A percentile compares a stretch with the other conserved stretches of the same genome.
Conservation (phyloP, 2,113 vertebrate species). For the Albula goreensis region DNA sequence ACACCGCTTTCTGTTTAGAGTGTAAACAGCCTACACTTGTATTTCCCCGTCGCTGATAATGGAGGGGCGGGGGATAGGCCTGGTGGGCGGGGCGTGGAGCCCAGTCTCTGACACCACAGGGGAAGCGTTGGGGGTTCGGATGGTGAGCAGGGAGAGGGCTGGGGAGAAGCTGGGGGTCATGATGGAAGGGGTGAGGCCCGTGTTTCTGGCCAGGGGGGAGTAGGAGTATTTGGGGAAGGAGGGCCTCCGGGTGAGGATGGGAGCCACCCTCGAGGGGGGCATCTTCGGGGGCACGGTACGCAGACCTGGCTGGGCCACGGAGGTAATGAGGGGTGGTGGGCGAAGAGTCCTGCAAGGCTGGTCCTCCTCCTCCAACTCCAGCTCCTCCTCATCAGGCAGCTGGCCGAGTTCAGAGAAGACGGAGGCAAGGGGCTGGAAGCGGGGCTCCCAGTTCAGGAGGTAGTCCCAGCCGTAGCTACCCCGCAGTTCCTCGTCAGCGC, state of each 20-base stretch:
- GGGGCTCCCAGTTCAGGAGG: slow-evolving; percentile 81
- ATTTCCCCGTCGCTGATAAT: slow-evolving; percentile 72
- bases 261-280: slow-evolving; percentile 42
- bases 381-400: slow-evolving; percentile 78
- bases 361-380: slow-evolving; percentile 54
- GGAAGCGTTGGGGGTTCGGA: slow-evolving; percentile 72
- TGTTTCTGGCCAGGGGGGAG: slow-evolving; percentile 66
- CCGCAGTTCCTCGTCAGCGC: slow-evolving; percentile 56
- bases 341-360: slow-evolving; percentile 72
- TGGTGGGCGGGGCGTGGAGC: slow-evolving; percentile 52
- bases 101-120: slow-evolving; percentile 68
- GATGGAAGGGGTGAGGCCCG: slow-evolving; percentile 66
- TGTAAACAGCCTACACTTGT: slow-evolving; percentile 60
- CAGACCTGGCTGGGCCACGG: slow-evolving; percentile 82
- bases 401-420: slow-evolving; percentile 86
- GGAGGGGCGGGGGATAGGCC: slow-evolving; percentile 59
- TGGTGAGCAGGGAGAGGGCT: slow-evolving; percentile 77
- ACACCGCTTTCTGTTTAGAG: not conserved
- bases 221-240: slow-evolving; percentile 64
- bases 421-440: slow-evolving; percentile 80
- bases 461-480: slow-evolving; percentile 71
- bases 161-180: slow-evolving; percentile 83
- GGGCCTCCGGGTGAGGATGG: slow-evolving; percentile 56
- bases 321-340: slow-evolving; percentile 85
- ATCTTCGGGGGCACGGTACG: slow-evolving; percentile 79